These are phyloP conservation scores for Drosophila willistoni DNA, from an alignment of 1,140 invertebrate species.

Conservation along the genomic window DNA sequence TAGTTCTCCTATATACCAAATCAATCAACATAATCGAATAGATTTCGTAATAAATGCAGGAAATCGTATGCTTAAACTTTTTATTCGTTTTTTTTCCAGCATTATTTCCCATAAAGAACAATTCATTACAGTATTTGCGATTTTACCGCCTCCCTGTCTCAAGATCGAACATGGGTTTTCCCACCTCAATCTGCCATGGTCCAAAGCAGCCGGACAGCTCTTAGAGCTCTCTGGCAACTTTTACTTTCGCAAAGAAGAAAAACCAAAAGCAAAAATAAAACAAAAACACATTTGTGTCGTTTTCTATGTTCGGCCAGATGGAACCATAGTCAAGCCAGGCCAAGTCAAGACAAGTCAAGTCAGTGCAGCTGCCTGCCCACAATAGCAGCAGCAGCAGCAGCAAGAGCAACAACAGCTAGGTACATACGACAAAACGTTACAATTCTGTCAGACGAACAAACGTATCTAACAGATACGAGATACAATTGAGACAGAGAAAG, in stretches of 20 bases:
- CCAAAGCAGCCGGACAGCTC: background rate
- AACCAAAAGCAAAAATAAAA: slow-evolving; percentile 21
- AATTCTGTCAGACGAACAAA: slow-evolving; percentile 62
- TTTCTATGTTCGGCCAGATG: slow-evolving; percentile 75
- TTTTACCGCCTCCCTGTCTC: background rate
- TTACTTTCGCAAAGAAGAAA: slow-evolving; percentile 43
- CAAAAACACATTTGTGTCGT: slow-evolving; percentile 41
- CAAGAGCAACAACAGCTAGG: slow-evolving; percentile 6
- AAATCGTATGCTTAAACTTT: background rate
- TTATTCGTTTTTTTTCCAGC: background rate
- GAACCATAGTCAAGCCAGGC: slow-evolving; percentile 47
- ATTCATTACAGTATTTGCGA: slow-evolving; percentile 7
- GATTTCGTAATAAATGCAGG: background rate
- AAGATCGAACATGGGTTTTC: slow-evolving; percentile 16
- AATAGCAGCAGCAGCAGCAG: slow-evolving; percentile 11
- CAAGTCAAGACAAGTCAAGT: slow-evolving; percentile 20
- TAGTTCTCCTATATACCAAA: background rate
- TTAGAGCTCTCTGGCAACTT: slow-evolving; percentile 22
- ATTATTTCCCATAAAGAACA: slow-evolving; percentile 16
- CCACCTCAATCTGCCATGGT: slow-evolving; percentile 12
- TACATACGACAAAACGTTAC: slow-evolving; percentile 49
- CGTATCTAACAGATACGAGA: slow-evolving; percentile 57
- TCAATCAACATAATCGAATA: background rate
- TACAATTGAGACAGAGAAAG: slow-evolving; percentile 50
- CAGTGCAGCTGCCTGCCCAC: slow-evolving; percentile 66